Evolutionary conservation across 2,888 invertebrate genomes (phyloP).

Genomic region (Andrena camellia): DNA sequence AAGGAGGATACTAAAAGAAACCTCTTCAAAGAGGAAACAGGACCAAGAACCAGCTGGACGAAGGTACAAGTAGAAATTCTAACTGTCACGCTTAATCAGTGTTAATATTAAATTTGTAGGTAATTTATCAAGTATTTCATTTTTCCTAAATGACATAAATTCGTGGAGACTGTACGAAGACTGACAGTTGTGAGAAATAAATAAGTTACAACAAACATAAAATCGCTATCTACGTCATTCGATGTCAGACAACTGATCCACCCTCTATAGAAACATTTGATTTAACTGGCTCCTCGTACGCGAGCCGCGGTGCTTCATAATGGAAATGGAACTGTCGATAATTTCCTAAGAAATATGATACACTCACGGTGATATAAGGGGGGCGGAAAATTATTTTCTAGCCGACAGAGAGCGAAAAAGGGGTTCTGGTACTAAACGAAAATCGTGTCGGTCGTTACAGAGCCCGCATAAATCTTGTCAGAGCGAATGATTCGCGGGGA

Average conservation of each 20-base stretch:
- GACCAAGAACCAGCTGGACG: too few species aligned
- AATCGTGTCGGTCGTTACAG: slow-evolving; percentile 38
- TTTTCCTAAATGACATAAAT: too few species aligned
- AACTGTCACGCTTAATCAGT: too few species aligned
- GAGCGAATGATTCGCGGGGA: slow-evolving; percentile 59
- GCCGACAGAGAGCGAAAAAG: slow-evolving; percentile 14
- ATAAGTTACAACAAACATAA: neutral
- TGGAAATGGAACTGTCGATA: slow-evolving; percentile 52
- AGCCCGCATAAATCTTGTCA: slow-evolving; percentile 63
- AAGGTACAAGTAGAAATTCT: too few species aligned
- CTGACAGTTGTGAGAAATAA: too few species aligned
- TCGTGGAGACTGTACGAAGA: too few species aligned
- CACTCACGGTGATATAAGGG: slow-evolving; percentile 41
- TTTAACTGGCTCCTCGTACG: slow-evolving; percentile 14
- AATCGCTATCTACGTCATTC: neutral
- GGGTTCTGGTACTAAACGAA: slow-evolving; percentile 35
- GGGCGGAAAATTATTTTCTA: slow-evolving; percentile 56
- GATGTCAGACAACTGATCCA: neutral
- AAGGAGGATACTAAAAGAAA: too few species aligned
- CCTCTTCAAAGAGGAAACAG: too few species aligned
- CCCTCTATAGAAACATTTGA: slow-evolving; percentile 10
- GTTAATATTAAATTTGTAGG: neutral
- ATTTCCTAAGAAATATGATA: slow-evolving; percentile 43
- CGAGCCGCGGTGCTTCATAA: slow-evolving; percentile 27
- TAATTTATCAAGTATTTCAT: too few species aligned